phyloP scores from a whole-genome alignment of 2,797 vertebrate species.

The Paedocypris micromegethes region DNA sequence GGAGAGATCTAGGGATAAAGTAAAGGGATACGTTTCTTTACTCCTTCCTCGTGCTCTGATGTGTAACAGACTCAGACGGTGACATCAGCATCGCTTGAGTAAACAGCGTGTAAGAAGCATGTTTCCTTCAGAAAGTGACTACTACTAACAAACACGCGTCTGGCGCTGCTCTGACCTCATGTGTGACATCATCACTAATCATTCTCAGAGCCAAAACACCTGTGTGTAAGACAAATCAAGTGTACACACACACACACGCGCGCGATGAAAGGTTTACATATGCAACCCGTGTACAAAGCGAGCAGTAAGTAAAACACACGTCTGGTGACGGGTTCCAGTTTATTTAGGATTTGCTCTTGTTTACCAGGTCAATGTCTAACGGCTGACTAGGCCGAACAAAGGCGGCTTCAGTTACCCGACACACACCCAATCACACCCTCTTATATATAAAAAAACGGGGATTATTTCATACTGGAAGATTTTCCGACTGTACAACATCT shows the following conservation, averaged over 20 bases:
- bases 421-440: constrained; percentile 25
- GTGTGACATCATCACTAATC: constrained; percentile 53
- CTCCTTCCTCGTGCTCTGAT: not conserved
- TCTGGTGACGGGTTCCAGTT: constrained; percentile 19
- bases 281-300: constrained; percentile 8
- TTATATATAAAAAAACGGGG: constrained; percentile 49
- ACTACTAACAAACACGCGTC: constrained; percentile 58
- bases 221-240: constrained; percentile 37
- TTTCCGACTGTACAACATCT: constrained; percentile 49
- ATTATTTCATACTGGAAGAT: constrained; percentile 61
- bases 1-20: not conserved
- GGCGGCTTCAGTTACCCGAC: constrained; percentile 46
- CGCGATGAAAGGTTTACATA: constrained; percentile 5
- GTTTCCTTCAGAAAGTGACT: constrained; percentile 21
- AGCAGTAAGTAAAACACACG: constrained; percentile 27
- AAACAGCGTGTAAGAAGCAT: constrained; percentile 52
- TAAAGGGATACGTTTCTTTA: too few relatives aligned
- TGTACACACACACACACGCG: not conserved
- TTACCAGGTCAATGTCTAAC: constrained; percentile 53
- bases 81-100: constrained; percentile 62
- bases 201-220: too few relatives aligned
- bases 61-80: constrained; percentile 54
- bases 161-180: constrained; percentile 50
- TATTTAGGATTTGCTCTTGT: constrained; percentile 31
- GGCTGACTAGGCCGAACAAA: constrained; percentile 61